Percentiles rank a stretch among this genome's conserved stretches.
Evolutionary conservation across 1,140 invertebrate genomes (phyloP).

Genomic region (Oryctes rhinoceros): DNA sequence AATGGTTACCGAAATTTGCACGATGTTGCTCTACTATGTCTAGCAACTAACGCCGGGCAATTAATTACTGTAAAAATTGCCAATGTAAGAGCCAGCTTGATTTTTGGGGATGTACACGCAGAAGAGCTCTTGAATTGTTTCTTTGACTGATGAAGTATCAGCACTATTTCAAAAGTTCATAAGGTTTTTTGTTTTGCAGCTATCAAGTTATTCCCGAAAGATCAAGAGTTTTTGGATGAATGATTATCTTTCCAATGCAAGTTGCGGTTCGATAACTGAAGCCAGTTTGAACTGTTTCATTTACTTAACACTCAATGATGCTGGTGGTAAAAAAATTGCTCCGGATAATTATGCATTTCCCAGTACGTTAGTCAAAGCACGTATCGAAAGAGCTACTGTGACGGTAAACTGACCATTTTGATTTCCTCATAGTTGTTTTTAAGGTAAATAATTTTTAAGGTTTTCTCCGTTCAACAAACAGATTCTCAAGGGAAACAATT

Average conservation of each 20-base stretch:
- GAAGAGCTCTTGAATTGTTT: too few species aligned
- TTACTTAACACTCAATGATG: conserved; percentile 42
- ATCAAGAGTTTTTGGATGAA: conserved; percentile 39
- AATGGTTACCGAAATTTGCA: too few species aligned
- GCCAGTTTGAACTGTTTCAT: conserved; percentile 45
- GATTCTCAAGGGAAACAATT: conserved; percentile 49
- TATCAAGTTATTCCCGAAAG: conserved; percentile 16
- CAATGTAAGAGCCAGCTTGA: too few species aligned
- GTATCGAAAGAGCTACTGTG: conserved; percentile 43
- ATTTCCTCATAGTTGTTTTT: conserved; percentile 25
- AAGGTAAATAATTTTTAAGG: conserved; percentile 14
- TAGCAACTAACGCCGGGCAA: too few species aligned
- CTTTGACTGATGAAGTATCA: too few species aligned
- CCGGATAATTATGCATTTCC: conserved; percentile 48
- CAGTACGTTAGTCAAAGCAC: conserved; percentile 40
- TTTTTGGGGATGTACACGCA: too few species aligned
- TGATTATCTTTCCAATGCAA: conserved; percentile 29
- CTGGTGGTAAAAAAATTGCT: conserved; percentile 40
- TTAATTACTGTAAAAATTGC: too few species aligned
- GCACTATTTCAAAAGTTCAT: neutral
- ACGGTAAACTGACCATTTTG: conserved; percentile 36
- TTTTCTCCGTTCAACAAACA: conserved; percentile 33
- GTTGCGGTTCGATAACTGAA: conserved; percentile 25
- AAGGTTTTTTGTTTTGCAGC: conserved; percentile 25
- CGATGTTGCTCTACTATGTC: too few species aligned